These are phyloP conservation scores for Aproaerema taeniolella DNA, from an alignment of 2,888 invertebrate species.

Conservation along the genomic window DNA sequence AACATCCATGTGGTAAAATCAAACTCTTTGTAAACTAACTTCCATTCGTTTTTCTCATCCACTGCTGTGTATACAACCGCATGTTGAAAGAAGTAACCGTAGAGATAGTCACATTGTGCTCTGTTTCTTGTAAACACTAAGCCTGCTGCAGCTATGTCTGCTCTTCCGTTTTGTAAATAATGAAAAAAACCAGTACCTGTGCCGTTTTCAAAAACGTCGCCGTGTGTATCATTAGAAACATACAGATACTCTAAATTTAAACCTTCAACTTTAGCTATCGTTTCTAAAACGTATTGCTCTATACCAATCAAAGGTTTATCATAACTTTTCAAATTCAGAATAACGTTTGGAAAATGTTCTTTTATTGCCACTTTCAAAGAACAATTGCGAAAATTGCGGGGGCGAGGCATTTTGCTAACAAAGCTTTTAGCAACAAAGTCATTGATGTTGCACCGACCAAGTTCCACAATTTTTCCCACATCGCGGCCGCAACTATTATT, in stretches of 20 bases:
- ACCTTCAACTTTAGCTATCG: not conserved
- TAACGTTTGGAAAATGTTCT: slow-evolving; percentile 14
- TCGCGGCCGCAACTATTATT: no score
- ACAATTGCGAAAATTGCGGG: slow-evolving; percentile 9
- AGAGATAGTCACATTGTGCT: slow-evolving; percentile 9
- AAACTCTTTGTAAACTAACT: slow-evolving; percentile 13
- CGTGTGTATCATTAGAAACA: not conserved
- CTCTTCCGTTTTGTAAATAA: slow-evolving; percentile 6
- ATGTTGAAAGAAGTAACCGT: no score
- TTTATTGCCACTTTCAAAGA: slow-evolving; percentile 9
- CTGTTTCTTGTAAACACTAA: slow-evolving; percentile 13
- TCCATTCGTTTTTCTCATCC: slow-evolving; percentile 12
- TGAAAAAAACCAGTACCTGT: slow-evolving; percentile 13
- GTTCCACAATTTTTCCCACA: no score
- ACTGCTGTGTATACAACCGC: no score
- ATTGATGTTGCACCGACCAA: no score
- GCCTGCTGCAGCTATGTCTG: slow-evolving; percentile 18
- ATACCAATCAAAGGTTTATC: not conserved
- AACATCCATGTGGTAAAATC: not conserved
- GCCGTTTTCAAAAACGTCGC: slow-evolving; percentile 5
- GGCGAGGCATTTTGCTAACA: slow-evolving; percentile 2
- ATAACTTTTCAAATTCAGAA: no score
- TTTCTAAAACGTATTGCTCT: slow-evolving; percentile 1
- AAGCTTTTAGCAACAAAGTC: slow-evolving; percentile 11
- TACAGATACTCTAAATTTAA: no score